phyloP scores from a whole-genome alignment of 92 coral and sea anemone species.

The Bergia puertoricense region DNA sequence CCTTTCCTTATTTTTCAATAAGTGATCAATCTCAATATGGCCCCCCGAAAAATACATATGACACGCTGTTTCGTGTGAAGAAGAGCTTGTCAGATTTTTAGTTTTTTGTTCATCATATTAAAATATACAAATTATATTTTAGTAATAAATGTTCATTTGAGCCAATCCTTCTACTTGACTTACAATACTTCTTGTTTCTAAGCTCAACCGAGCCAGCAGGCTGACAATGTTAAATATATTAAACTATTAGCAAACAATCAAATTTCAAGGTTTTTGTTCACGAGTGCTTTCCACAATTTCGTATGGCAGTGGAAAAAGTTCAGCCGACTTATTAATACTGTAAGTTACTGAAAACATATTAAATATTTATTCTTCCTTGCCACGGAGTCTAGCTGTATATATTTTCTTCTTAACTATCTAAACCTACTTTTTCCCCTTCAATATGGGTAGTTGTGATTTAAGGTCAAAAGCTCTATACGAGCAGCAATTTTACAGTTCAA shows the following conservation, averaged over 20 bases:
- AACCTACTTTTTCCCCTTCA: neutral
- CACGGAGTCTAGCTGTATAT: constrained; percentile 40
- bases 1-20: neutral
- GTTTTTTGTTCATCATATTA: neutral
- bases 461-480: neutral
- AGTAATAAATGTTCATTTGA: neutral
- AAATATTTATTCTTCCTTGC: neutral
- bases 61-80: neutral
- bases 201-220: constrained; percentile 1
- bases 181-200: neutral
- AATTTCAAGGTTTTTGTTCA: constrained; percentile 31
- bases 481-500: constrained; percentile 10
- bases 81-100: neutral
- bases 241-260: constrained; percentile 33
- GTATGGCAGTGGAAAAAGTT: neutral
- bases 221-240: constrained; percentile 32
- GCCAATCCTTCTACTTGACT: neutral
- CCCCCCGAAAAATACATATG: neutral
- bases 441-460: constrained; percentile 43
- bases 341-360: neutral
- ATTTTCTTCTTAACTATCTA: neutral
- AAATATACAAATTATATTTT: constrained; percentile 19
- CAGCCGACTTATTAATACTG: neutral
- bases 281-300: constrained; percentile 32
- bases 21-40: neutral